A percentile compares a stretch with the other conserved stretches of the same genome.
Evolutionary conservation across 2,797 vertebrate genomes (phyloP).

Genomic region (Poeciliopsis presidionis): DNA sequence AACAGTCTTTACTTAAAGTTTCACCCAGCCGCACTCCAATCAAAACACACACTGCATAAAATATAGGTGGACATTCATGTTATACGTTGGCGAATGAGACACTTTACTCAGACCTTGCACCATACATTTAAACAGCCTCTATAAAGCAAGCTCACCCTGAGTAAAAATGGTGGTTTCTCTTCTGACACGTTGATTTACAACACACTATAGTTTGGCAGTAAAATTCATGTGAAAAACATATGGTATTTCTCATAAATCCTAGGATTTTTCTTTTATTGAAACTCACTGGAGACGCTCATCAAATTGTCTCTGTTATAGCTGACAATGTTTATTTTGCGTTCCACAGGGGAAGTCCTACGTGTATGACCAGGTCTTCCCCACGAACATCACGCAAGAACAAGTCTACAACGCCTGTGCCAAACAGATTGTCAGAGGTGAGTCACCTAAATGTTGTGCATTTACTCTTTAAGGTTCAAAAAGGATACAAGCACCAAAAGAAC

Average conservation of each 20-base stretch:
- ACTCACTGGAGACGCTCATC: constrained; percentile 20
- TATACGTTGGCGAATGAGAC: constrained; percentile 23
- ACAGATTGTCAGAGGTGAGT: constrained; percentile 93
- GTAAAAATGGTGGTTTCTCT: constrained; percentile 43
- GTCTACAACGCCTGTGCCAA: constrained; percentile 93
- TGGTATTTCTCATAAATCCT: not conserved
- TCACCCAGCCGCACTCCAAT: constrained; percentile 23
- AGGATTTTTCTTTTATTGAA: constrained; percentile 12
- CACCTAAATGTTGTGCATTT: not conserved
- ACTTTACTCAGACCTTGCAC: constrained; percentile 27
- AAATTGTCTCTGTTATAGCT: constrained; percentile 26
- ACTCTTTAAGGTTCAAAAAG: not conserved
- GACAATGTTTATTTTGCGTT: constrained; percentile 47
- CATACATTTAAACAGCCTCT: constrained; percentile 31
- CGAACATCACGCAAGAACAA: constrained; percentile 91
- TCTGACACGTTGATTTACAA: constrained; percentile 19
- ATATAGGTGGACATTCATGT: constrained; percentile 16
- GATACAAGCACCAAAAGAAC: not conserved
- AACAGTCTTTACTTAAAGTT: constrained; percentile 32
- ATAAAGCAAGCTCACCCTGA: constrained; percentile 35
- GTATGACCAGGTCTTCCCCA: constrained; percentile 92
- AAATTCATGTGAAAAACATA: constrained; percentile 36
- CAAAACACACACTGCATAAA: constrained; percentile 40
- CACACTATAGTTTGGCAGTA: constrained; percentile 39
- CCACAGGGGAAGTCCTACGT: constrained; percentile 87